phyloP scores from a whole-genome alignment of 2,113 vertebrate species.

The Tylochromis polylepis region DNA sequence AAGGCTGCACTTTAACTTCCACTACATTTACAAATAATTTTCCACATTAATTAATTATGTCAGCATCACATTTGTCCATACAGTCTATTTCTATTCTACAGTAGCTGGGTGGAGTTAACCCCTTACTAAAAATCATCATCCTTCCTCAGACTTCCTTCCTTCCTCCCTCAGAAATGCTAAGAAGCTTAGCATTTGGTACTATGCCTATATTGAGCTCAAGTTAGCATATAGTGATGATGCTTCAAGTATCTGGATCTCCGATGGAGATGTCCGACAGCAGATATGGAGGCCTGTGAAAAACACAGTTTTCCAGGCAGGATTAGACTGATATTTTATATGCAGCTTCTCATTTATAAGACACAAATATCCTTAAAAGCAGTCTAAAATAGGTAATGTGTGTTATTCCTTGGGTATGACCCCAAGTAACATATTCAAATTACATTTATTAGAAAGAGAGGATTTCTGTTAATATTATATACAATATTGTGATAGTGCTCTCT shows the following conservation, averaged over 20 bases:
- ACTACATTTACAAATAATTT: background rate
- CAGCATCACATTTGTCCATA: background rate
- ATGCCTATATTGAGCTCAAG: background rate
- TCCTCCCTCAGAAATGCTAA: too few species aligned
- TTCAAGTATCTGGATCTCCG: background rate
- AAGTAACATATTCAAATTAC: background rate
- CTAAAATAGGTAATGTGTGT: background rate
- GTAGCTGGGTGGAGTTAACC: background rate
- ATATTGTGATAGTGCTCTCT: background rate
- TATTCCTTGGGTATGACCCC: background rate
- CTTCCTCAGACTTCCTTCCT: background rate
- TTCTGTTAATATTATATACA: background rate
- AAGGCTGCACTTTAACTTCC: background rate
- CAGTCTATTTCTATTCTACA: background rate
- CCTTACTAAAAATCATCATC: background rate
- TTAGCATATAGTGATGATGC: background rate
- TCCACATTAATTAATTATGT: background rate
- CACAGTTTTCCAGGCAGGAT: background rate
- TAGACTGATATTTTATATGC: background rate
- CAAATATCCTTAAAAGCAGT: background rate
- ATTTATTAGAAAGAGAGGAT: rapidly evolving
- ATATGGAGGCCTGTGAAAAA: background rate
- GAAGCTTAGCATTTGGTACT: background rate
- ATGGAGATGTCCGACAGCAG: background rate
- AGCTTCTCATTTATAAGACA: background rate